These are phyloP conservation scores for Trichonephila clavata DNA, from an alignment of 1,140 invertebrate genomes.

Conservation along the genomic window DNA sequence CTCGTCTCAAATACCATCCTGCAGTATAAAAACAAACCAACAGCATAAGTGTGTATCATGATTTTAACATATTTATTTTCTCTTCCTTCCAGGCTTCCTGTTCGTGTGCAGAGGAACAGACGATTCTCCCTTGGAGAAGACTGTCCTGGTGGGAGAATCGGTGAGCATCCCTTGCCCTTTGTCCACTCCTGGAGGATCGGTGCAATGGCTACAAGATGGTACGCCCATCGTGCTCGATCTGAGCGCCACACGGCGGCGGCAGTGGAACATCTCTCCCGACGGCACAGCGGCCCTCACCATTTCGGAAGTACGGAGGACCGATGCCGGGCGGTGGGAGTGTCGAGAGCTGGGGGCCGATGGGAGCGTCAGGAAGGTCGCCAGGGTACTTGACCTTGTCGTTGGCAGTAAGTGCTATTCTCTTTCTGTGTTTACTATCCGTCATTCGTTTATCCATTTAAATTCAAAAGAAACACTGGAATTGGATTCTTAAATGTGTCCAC, in stretches of 20 bases:
- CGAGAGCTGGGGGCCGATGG: slow-evolving; percentile 77
- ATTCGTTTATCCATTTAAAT: no score
- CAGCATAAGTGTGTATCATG: no score
- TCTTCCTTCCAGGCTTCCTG: background rate
- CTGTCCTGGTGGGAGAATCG: slow-evolving; percentile 70
- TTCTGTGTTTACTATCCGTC: background rate
- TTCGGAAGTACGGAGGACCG: slow-evolving; percentile 72
- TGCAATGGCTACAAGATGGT: slow-evolving; percentile 78
- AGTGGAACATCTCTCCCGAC: slow-evolving; percentile 78
- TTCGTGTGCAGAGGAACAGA: background rate
- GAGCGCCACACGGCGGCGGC: slow-evolving; percentile 76
- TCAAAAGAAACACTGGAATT: no score
- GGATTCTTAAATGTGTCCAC: no score
- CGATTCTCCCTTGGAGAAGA: slow-evolving; percentile 32
- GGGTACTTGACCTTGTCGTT: slow-evolving; percentile 78
- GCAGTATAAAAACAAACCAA: no score
- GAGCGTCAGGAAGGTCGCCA: slow-evolving; percentile 76
- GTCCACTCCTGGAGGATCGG: slow-evolving; percentile 78
- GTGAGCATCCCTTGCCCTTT: slow-evolving; percentile 78
- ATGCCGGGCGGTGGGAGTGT: slow-evolving; percentile 79
- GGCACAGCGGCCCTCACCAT: slow-evolving; percentile 78
- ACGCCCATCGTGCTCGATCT: slow-evolving; percentile 77
- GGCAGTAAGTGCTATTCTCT: slow-evolving; percentile 76
- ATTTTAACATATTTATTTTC: background rate
- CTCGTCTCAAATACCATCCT: no score